Evolutionary conservation across 1,140 invertebrate species (phyloP).

Genomic region (Drosophila watanabei): DNA sequence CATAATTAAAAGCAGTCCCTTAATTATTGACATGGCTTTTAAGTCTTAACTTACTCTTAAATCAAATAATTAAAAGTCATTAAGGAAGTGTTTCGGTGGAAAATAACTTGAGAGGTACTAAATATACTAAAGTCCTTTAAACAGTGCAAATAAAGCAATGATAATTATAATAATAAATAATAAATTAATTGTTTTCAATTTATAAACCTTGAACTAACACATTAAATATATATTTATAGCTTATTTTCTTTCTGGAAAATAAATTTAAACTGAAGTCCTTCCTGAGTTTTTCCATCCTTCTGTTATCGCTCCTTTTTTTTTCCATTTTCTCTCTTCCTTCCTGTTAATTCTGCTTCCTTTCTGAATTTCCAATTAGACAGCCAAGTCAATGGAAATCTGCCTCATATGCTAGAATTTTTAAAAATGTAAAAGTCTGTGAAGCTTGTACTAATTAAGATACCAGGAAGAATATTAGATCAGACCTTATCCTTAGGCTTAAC

Average conservation of each 20-base stretch:
- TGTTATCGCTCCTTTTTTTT: neutral
- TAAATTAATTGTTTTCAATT: neutral
- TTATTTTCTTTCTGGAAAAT: no score
- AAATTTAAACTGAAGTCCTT: no score
- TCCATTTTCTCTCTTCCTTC: slow-evolving; percentile 1
- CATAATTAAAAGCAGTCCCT: slow-evolving; percentile 10
- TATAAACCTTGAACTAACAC: neutral
- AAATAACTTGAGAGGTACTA: neutral
- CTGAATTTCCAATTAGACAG: slow-evolving; percentile 60
- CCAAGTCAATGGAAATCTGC: slow-evolving; percentile 38
- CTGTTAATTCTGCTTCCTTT: slow-evolving; percentile 20
- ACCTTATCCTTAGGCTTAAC: neutral
- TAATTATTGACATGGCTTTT: slow-evolving; percentile 5
- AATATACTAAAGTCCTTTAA: no score
- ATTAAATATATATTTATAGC: neutral
- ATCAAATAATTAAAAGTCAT: slow-evolving; percentile 8
- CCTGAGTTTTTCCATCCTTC: no score
- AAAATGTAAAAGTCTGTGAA: neutral
- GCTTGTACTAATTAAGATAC: neutral
- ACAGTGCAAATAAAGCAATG: no score
- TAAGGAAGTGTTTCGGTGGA: neutral
- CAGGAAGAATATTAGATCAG: neutral
- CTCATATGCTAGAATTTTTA: slow-evolving; percentile 30
- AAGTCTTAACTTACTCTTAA: neutral
- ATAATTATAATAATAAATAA: no score